Evolutionary conservation across 1,140 invertebrate genomes (phyloP).

Genomic region (Dreissena polymorpha): DNA sequence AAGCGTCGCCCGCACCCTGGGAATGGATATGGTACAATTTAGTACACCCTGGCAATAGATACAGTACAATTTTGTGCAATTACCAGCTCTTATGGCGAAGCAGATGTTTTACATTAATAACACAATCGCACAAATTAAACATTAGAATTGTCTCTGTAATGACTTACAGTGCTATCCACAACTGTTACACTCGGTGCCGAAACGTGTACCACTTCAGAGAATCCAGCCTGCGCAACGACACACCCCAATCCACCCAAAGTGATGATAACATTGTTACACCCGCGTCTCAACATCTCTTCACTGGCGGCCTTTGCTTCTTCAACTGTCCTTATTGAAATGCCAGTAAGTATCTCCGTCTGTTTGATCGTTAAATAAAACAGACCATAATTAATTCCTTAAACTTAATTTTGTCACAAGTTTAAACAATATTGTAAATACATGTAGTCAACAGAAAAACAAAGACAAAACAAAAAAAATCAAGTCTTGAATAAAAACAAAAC

Average conservation of each 20-base stretch:
- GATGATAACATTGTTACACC: conserved; percentile 85
- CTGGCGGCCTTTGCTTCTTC: conserved; percentile 83
- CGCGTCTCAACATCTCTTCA: conserved; percentile 58
- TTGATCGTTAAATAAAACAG: conserved; percentile 5
- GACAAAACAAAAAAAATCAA: too few relatives aligned
- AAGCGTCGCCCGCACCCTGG: conserved; percentile 95
- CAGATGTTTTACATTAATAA: not conserved
- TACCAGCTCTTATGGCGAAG: not conserved
- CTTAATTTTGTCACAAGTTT: too few relatives aligned
- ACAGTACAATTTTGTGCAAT: not conserved
- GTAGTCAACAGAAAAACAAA: too few relatives aligned
- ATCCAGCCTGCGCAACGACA: conserved; percentile 82
- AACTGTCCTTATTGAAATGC: conserved; percentile 78
- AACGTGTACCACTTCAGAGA: conserved; percentile 81
- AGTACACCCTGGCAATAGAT: conserved; percentile 83
- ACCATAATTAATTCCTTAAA: too few relatives aligned
- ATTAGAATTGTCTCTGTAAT: not conserved
- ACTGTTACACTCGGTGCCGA: conserved; percentile 84
- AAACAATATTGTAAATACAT: too few relatives aligned
- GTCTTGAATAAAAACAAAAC: too few relatives aligned
- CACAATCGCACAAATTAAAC: not conserved
- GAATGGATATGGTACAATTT: conserved; percentile 63
- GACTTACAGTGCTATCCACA: conserved; percentile 92
- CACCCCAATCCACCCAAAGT: conserved; percentile 86
- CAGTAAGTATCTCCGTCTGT: conserved; percentile 86